Conservation (phyloP, 2,113 vertebrate species). For the Aythya baeri region DNA sequence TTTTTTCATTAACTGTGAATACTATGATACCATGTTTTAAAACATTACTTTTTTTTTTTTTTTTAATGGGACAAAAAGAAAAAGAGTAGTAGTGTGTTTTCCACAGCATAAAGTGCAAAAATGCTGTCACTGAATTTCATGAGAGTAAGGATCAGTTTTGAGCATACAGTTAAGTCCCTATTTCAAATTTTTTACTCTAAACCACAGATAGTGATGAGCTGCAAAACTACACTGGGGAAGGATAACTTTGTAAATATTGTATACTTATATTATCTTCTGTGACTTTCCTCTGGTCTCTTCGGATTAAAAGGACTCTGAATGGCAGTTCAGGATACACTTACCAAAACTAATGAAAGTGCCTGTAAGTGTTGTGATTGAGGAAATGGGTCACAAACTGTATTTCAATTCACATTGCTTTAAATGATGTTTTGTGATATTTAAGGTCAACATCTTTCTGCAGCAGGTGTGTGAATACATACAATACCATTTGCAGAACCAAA, state of each 20-base stretch:
- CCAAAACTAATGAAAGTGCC: neutral
- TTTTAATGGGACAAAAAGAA: neutral
- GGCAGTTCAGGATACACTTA: neutral
- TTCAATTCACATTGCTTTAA: constrained; percentile 6
- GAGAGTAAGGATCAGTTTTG: neutral
- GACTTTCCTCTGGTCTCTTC: neutral
- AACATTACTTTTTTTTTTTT: neutral
- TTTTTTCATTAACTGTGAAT: neutral
- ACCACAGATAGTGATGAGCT: neutral
- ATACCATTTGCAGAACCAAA: neutral
- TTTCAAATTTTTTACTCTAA: neutral
- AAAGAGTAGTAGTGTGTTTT: neutral
- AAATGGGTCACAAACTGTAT: neutral
- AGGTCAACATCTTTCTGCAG: neutral
- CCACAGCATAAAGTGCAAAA: neutral
- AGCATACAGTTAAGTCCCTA: neutral
- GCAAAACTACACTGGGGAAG: neutral
- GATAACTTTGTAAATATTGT: neutral
- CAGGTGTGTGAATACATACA: neutral
- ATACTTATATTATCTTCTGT: neutral
- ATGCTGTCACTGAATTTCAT: neutral
- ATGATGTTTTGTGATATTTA: neutral
- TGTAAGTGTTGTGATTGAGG: neutral
- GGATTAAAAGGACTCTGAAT: neutral
- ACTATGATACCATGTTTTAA: neutral